A percentile compares a stretch with the other conserved stretches of the same genome.
These are phyloP conservation scores for Chiridota heheva DNA, from an alignment of 35 echinoderm and acorn worm genomes.

Conservation along the genomic window DNA sequence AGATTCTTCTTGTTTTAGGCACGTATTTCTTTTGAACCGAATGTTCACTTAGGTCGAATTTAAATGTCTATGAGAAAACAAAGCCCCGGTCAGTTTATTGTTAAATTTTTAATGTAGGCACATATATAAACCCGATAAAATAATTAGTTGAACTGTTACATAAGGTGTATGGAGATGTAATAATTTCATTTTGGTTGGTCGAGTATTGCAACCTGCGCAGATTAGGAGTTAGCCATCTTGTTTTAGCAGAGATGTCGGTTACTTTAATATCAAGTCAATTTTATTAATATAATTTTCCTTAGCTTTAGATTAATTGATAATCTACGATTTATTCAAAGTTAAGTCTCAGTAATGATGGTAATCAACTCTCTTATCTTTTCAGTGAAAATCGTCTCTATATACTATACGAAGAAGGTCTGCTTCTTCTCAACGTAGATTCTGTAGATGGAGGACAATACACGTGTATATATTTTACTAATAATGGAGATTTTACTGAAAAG, in stretches of 20 bases:
- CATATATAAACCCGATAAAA: too few relatives aligned
- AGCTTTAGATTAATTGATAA: neutral
- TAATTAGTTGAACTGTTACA: too few relatives aligned
- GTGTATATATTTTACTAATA: neutral
- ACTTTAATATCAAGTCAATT: neutral
- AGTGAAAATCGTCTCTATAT: conserved; percentile 35
- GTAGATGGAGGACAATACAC: conserved; percentile 31
- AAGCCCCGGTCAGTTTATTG: too few relatives aligned
- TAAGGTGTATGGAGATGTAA: too few relatives aligned
- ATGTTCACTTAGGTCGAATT: too few relatives aligned
- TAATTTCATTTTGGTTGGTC: too few relatives aligned
- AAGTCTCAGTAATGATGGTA: neutral
- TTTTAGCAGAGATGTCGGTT: neutral
- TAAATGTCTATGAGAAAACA: too few relatives aligned
- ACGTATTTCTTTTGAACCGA: too few relatives aligned
- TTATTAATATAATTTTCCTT: neutral
- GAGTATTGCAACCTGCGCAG: neutral
- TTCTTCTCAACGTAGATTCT: conserved; percentile 42
- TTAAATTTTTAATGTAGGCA: too few relatives aligned
- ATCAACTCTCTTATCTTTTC: neutral
- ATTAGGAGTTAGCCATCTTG: neutral
- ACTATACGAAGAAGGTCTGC: conserved; percentile 24
- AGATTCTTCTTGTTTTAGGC: too few relatives aligned
- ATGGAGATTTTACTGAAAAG: neutral
- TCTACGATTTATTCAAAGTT: neutral